A percentile compares a stretch with the other conserved stretches of the same genome.
phyloP scores from a whole-genome alignment of 2,797 vertebrate species.

The Acrossocheilus wenchowensis region DNA sequence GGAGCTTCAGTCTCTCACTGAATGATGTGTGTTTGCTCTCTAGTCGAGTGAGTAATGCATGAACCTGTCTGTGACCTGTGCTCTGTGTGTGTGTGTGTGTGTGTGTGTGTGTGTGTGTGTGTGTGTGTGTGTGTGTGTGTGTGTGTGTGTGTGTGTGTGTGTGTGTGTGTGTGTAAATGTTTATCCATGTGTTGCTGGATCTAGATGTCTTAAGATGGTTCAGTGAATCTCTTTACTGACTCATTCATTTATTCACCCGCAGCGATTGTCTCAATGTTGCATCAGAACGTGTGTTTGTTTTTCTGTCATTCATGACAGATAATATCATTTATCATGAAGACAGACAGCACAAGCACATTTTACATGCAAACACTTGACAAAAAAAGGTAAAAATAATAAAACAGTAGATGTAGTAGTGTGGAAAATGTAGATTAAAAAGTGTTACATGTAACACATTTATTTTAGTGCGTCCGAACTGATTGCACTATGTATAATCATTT shows the following conservation, averaged over 20 bases:
- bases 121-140: slow-evolving; percentile 35
- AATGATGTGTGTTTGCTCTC: slow-evolving; percentile 15
- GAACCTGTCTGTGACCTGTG: slow-evolving; percentile 40
- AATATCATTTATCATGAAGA: not conserved
- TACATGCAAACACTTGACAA: not conserved
- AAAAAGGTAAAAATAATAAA: not conserved
- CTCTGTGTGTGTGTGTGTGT: slow-evolving; percentile 31
- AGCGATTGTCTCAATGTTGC: slow-evolving; percentile 3
- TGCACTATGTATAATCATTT: no score
- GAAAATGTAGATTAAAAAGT: not conserved
- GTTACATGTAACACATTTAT: not conserved
- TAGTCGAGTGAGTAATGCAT: slow-evolving; percentile 38
- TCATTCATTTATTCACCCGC: slow-evolving; percentile 42
- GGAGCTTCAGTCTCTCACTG: slow-evolving; percentile 22
- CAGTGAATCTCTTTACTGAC: slow-evolving; percentile 31
- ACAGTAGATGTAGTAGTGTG: not conserved
- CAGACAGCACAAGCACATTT: not conserved
- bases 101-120: slow-evolving; percentile 35
- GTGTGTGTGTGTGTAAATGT: slow-evolving; percentile 42
- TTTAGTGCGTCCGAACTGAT: not conserved
- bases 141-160: slow-evolving; percentile 32
- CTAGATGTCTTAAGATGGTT: slow-evolving; percentile 36
- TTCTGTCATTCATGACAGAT: not conserved
- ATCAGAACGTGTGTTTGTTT: slow-evolving; percentile 14
- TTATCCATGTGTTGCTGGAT: slow-evolving; percentile 43